A percentile compares a stretch with the other conserved stretches of the same genome.
phyloP scores from a whole-genome alignment of 2,113 vertebrate genomes.

The Heterochromis multidens region DNA sequence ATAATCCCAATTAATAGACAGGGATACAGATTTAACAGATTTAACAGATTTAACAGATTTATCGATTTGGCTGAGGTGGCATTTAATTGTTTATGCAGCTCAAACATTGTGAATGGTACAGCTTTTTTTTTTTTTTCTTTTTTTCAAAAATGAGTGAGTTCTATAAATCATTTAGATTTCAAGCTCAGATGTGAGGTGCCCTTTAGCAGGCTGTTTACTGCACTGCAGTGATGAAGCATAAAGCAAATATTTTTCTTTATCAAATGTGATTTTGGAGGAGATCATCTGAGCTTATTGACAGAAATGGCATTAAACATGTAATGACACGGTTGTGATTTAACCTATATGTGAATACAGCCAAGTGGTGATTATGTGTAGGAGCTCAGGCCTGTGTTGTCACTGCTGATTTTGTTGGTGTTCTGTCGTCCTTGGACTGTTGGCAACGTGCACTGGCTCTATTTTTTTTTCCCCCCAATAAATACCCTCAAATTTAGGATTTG shows the following conservation, averaged over 20 bases:
- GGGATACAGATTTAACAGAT: constrained; percentile 32
- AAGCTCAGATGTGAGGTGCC: background rate
- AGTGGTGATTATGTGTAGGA: background rate
- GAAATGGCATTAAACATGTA: background rate
- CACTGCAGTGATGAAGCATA: background rate
- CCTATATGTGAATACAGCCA: background rate
- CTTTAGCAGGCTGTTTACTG: background rate
- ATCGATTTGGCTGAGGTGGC: background rate
- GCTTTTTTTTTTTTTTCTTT: background rate
- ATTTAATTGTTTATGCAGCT: constrained; percentile 14
- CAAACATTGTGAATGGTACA: background rate
- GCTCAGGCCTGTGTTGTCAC: background rate
- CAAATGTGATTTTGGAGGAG: background rate
- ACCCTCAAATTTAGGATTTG: constrained; percentile 50
- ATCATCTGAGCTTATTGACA: background rate
- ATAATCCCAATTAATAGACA: background rate
- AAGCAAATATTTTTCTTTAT: background rate
- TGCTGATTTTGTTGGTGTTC: background rate
- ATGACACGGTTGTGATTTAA: background rate
- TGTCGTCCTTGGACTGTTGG: constrained; percentile 33
- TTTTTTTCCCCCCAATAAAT: constrained; percentile 4
- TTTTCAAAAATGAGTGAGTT: background rate
- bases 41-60: too few relatives aligned
- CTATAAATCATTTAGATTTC: constrained; percentile 18
- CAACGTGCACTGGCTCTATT: background rate